phyloP scores from a whole-genome alignment of 2,797 vertebrate species.

The Pristis pectinata region DNA sequence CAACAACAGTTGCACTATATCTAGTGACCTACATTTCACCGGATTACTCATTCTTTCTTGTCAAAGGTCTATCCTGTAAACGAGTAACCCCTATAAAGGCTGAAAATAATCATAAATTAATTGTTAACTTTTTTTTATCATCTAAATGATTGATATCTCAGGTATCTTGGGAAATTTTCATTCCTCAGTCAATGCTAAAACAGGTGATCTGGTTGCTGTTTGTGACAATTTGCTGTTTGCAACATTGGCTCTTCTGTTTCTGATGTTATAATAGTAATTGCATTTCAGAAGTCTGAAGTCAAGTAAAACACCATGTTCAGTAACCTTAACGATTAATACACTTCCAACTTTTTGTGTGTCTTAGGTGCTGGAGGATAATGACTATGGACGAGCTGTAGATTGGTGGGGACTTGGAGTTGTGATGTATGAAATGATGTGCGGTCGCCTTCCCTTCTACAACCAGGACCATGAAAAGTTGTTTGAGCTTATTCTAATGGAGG shows the following conservation, averaged over 20 bases:
- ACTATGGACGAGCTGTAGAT: slow-evolving; percentile 90
- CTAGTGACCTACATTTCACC: background rate
- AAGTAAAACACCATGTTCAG: no score
- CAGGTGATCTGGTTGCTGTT: no score
- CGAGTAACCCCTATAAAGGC: background rate
- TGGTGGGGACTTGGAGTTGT: slow-evolving; percentile 97
- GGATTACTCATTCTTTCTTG: background rate
- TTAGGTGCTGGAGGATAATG: slow-evolving; percentile 92
- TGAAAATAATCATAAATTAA: background rate
- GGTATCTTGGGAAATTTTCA: no score
- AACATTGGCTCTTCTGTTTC: no score
- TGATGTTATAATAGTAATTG: no score
- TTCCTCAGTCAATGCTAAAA: no score
- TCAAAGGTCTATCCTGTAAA: background rate
- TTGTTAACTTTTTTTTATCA: background rate
- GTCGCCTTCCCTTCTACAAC: slow-evolving; percentile 91
- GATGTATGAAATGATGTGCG: slow-evolving; percentile 98
- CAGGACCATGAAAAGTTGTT: slow-evolving; percentile 97
- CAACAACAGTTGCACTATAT: background rate
- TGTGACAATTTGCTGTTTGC: no score
- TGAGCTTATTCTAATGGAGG: slow-evolving; percentile 96
- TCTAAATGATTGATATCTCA: no score
- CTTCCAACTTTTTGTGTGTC: slow-evolving; percentile 45
- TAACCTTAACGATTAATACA: background rate
- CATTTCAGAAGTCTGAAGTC: no score